Base-by-base conservation (phyloP, 2,113 vertebrate species). In the Macquaria ambigua region DNA sequence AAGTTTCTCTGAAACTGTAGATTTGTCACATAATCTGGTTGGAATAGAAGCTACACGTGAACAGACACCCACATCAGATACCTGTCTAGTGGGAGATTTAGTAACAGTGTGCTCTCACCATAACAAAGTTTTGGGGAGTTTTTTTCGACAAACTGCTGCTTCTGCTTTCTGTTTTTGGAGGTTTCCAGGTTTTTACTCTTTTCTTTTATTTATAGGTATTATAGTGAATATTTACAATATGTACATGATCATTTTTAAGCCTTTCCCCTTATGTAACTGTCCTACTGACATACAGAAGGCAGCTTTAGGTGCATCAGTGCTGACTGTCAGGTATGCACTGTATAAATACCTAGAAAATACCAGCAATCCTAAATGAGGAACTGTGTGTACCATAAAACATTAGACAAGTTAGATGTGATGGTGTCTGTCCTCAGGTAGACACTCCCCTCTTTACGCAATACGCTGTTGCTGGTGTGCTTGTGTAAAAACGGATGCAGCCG, bases 41-140 rank as follows among this genome's bases (percentile, higher is more conserved):
- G 28, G 18, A 37, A 43, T 34, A 62, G 66, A 62, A 61, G 64
- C 55, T 70, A 20, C n/a, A 52, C 62, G 55, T 78, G 52, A 87
- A 76, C 37, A 52, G 43, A 74, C 64, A 37, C 37, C 31, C 87
- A 56, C 63, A 67, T 71, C 71, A 79, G 58, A 39, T 20, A 74
- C 75, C 55, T 34, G 63, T 82, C 61, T 0, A 9, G 6, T 6
- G 50, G 5, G 5, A 52, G 46, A 69, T 69, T 61, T 48, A 16
- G 25, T 10, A 25, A 16, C 34, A 23, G 14, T 34, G 34, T 34
- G 34, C 34, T 34, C 34, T 34, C 34, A 34, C 4, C 34, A 34
- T 34, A 34, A 34, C 31, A 34, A 73, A 37, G 34, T 34, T 34
- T 34, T 31, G 28, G 28, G 28, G 28, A 34, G n/a, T 34, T 34